Conservation (phyloP, 1,140 invertebrate species). For the Apis cerana region DNA sequence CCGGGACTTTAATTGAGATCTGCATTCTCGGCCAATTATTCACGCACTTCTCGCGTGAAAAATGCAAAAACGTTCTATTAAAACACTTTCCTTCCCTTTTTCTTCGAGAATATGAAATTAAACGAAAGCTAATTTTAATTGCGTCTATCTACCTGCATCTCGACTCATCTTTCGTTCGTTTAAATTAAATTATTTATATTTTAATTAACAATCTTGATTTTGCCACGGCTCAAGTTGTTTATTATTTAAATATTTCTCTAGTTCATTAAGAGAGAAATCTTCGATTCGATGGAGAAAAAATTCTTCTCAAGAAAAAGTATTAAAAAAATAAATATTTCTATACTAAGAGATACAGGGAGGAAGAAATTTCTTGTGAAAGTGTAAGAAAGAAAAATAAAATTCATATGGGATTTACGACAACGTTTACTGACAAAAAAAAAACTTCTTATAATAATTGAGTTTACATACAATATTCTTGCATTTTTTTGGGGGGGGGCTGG, state of each 20-base stretch:
- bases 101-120: not conserved
- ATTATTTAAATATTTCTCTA: not conserved
- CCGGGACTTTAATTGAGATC: conserved; percentile 54
- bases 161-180: not conserved
- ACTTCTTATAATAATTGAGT: conserved; percentile 63
- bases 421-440: conserved; percentile 70
- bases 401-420: conserved; percentile 57
- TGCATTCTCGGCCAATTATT: not conserved
- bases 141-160: too few species aligned
- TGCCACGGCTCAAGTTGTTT: too few species aligned
- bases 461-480: conserved; percentile 58
- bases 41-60: not conserved
- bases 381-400: not conserved
- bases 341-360: too few species aligned
- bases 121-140: not conserved
- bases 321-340: too few species aligned
- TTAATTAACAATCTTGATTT: not conserved
- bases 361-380: not conserved
- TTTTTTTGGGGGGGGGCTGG: conserved; percentile 42
- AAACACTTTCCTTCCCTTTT: not conserved
- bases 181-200: not conserved
- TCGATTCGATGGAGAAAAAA: too few species aligned
- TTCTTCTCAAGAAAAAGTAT: too few species aligned
- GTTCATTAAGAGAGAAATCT: too few species aligned
- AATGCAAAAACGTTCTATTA: not conserved